Conservation (phyloP, 1,140 invertebrate genomes). For the Achatina immaculata region DNA sequence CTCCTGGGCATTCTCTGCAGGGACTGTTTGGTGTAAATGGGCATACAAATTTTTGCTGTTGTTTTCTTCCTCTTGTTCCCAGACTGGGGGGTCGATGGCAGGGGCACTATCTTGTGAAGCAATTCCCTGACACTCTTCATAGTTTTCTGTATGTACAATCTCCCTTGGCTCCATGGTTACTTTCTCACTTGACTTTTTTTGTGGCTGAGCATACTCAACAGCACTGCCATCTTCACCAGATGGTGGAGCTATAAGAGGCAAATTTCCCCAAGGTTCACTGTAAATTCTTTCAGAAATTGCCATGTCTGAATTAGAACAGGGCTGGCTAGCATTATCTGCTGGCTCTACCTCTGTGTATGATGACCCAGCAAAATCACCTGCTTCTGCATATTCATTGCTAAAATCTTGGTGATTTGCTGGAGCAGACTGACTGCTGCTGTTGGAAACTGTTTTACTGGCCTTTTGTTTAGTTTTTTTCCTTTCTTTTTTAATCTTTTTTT, state of each 20-base stretch:
- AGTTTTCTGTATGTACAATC: not conserved
- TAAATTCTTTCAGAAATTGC: not conserved
- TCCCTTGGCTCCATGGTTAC: not conserved
- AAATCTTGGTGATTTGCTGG: not conserved
- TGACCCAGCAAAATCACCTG: not conserved
- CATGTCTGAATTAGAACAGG: not conserved
- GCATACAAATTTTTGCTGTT: not conserved
- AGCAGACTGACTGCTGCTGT: not conserved
- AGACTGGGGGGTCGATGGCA: not conserved
- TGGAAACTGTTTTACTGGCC: not conserved
- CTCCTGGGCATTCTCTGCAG: not conserved
- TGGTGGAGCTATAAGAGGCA: not conserved
- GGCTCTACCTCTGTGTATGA: not conserved
- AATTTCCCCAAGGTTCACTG: not conserved
- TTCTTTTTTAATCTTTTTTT: not conserved
- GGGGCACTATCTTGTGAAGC: not conserved
- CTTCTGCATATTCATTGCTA: not conserved
- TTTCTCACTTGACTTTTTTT: not conserved
- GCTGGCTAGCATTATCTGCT: not conserved
- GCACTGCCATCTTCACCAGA: not conserved
- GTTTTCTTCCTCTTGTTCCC: not conserved
- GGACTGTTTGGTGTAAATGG: not conserved
- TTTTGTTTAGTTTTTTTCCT: not conserved
- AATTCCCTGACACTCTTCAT: not conserved
- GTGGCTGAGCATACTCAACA: slow-evolving; percentile 5